Base-by-base conservation (phyloP, 2,888 invertebrate species). In the Cyclophora punctaria region DNA sequence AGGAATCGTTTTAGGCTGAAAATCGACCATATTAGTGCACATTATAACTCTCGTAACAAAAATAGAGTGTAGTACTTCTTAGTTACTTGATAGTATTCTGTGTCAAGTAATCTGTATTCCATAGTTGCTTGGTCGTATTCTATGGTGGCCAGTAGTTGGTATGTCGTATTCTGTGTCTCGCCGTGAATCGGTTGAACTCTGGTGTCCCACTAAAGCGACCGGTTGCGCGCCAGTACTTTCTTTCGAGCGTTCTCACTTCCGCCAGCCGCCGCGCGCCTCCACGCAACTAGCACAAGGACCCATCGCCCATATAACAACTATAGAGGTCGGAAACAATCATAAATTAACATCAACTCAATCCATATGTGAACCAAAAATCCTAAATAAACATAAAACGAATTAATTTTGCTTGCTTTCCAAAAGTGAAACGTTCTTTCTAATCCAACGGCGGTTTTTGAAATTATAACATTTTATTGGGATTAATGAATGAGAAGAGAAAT, bases 241-340 rank as follows among this genome's bases (percentile, higher is more conserved):
- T 84, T 82, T 85, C 80, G 74, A 20, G 20, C 20, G 75, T 81
- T 85, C 82, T 85, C 83, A 86, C 86, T 87, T 87, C 87, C 87
- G 86, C 76, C 73, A 73, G 75, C 68, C 64, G 20, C 20, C 57
- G 82, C 84, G 82, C 74, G 81, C 83, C 78, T 80, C 78, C 83
- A 83, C 84, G 84, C 80, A 78, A 81, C 75, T 67, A 63, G 73
- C 71, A 74, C 78, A 78, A 77, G 83, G 83, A 83, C 71, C 63
- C 64, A 65, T 65, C 67, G 67, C 66, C 70, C 68, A 71, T 71
- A 67, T 68, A 62, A 52, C 57, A 52, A 54, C 57, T 62, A 56
- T 54, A 55, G 51, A 52, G 57, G 56, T 52, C 55, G 57, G 50
- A 55, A 52, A 52, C 20, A 48, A 37, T 50, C 57, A 58, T 56